Conservation (phyloP, 2,113 vertebrate species). For the Clupea harengus region DNA sequence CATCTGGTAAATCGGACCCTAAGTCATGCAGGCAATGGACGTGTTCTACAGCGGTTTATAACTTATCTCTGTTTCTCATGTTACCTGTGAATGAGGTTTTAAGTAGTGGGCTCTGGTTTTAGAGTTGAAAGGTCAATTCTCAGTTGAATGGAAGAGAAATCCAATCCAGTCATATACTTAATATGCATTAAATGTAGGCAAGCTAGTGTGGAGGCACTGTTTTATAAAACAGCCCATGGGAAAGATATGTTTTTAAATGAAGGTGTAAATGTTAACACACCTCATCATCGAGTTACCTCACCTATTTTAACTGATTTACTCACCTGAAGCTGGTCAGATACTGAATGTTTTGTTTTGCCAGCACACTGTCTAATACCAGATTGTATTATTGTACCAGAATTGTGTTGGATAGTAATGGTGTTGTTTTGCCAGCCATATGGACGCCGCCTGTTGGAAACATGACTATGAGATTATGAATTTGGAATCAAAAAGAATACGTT, state of each 20-base stretch:
- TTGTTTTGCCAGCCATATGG: neutral
- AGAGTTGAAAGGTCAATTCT: slow-evolving; percentile 1
- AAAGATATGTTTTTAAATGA: too few relatives aligned
- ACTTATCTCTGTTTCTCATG: neutral
- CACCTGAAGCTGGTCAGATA: neutral
- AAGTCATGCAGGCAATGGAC: neutral
- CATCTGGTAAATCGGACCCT: neutral
- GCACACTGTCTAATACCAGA: neutral
- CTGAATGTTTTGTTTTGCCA: neutral
- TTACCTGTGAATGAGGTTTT: neutral
- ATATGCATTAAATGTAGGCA: neutral
- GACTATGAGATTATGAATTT: slow-evolving; percentile 2
- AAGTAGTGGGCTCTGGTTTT: neutral
- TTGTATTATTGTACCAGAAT: neutral
- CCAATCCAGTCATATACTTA: neutral
- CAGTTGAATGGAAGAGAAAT: neutral
- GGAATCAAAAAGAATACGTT: neutral
- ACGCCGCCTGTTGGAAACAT: neutral
- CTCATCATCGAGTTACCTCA: neutral
- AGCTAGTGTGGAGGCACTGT: neutral
- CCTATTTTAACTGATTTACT: neutral
- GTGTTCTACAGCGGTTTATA: neutral
- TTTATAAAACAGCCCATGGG: too few relatives aligned
- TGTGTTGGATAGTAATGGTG: neutral
- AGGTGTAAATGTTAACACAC: neutral